These are phyloP conservation scores for Prenolepis imparis DNA, from an alignment of 2,888 invertebrate genomes.

Conservation along the genomic window DNA sequence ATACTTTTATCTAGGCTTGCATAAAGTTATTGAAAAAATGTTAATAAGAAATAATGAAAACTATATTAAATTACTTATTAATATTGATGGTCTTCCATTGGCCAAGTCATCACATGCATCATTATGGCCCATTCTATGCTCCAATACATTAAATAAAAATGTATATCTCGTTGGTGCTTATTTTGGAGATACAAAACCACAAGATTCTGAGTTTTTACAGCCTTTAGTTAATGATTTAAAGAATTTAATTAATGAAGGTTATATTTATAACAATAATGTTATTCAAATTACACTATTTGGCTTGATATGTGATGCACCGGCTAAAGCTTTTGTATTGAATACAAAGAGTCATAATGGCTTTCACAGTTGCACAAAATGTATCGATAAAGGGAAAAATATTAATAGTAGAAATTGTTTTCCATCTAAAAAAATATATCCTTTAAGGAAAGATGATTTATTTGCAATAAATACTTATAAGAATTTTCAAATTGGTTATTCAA, in stretches of 20 bases:
- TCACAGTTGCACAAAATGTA: constrained; percentile 2
- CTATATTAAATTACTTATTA: neutral
- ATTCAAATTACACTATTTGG: neutral
- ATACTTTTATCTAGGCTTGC: too few species aligned
- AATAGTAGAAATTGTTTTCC: neutral
- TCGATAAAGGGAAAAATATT: neutral
- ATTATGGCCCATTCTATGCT: neutral
- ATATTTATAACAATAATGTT: neutral
- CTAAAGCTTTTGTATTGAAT: neutral
- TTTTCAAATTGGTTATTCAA: neutral
- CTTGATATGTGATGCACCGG: neutral
- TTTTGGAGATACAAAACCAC: neutral
- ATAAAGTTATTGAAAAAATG: neutral
- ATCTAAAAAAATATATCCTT: neutral
- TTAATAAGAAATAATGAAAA: neutral
- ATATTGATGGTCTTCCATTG: too few species aligned
- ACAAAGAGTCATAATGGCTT: neutral
- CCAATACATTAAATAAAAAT: neutral
- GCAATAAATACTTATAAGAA: neutral
- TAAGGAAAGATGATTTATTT: constrained; percentile 7
- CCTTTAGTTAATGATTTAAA: neutral
- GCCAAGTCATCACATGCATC: neutral
- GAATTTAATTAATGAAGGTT: neutral
- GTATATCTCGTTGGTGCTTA: neutral
- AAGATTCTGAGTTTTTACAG: neutral